Conservation (phyloP, 1,140 invertebrate species). For the Gryon sp. region DNA sequence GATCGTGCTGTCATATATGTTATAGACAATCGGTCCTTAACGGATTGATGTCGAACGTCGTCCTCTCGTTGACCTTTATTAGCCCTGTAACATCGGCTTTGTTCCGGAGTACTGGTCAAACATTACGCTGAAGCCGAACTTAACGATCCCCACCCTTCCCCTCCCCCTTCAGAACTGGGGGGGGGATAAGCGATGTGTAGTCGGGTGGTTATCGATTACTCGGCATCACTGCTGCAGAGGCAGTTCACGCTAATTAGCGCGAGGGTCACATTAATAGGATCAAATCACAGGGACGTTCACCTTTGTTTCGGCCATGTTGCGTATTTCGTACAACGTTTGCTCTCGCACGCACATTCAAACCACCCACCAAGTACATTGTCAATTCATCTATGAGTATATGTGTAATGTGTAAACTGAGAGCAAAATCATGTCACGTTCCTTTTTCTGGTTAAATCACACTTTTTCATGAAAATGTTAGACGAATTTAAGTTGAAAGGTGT, state of each 20-base stretch:
- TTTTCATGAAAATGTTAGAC: no score
- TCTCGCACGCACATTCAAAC: constrained; percentile 51
- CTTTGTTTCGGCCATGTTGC: constrained; percentile 69
- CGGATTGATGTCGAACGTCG: constrained; percentile 60
- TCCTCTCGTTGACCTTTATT: constrained; percentile 69
- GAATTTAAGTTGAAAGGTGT: no score
- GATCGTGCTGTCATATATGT: constrained; percentile 35
- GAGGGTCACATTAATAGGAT: constrained; percentile 73
- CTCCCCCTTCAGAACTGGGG: no score
- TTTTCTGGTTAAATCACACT: no score
- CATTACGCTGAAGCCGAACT: constrained; percentile 67
- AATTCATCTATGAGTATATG: not conserved
- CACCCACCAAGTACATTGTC: constrained; percentile 14
- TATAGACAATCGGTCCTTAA: constrained; percentile 41
- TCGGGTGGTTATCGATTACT: constrained; percentile 67
- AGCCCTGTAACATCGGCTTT: constrained; percentile 72
- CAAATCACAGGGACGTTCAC: constrained; percentile 72
- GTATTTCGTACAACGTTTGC: constrained; percentile 66
- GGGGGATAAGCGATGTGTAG: constrained; percentile 65
- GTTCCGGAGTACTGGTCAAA: constrained; percentile 72
- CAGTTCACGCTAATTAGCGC: constrained; percentile 74
- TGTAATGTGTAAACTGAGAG: not conserved
- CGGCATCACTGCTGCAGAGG: constrained; percentile 69
- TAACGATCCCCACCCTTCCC: constrained; percentile 65
- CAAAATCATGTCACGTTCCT: no score